Base-by-base conservation (phyloP, 2,888 invertebrate species). In the Catocala fraxini region DNA sequence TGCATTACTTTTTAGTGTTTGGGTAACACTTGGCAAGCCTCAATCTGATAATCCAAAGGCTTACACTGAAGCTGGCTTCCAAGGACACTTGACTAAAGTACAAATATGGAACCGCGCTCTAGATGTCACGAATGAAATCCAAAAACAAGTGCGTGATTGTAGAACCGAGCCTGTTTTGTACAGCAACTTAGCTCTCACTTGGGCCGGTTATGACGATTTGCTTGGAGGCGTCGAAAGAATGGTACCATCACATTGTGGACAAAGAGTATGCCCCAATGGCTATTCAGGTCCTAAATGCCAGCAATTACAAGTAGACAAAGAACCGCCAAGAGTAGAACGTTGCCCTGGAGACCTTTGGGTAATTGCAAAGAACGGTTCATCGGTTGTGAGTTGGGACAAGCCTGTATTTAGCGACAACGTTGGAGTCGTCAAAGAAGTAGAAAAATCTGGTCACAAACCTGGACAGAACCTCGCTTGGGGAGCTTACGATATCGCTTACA, bases 281-380 rank as follows among this genome's bases (percentile, higher is more conserved):
- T 98, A 98, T 84, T 95, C 96, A 6, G 99, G 99, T 58, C 87
- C 95, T 46, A 97, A 97, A 89, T 99, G 99, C 84, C 97, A 97
- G 79, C 97, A 97, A 79, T 88, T 98, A 63, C 96, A 97, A 84
- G 96, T 97, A 11, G 98, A 98, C 86, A 98, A 98, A 85, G 96
- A 97, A 75, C 96, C 98, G 71, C 99, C 99, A 6, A 96, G 96
- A 75, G 97, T 98, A 0, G 97, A 98, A 69, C 97, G 98, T 80
- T 99, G 99, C 78, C 99, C 99, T 6, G 98, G 98, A 11, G 99
- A 99, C 89, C 94, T 99, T 56, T 99, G 98, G 98, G 97, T 99
- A 0, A 98, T 98, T 75, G 98, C 98, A 7, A 97, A 97, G 86
- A 98, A 98, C 79, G 98, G 98, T 56, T 98, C 98, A 0, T 97